Evolutionary conservation across 1,140 invertebrate genomes (phyloP).

Genomic region (Bombus picipes): DNA sequence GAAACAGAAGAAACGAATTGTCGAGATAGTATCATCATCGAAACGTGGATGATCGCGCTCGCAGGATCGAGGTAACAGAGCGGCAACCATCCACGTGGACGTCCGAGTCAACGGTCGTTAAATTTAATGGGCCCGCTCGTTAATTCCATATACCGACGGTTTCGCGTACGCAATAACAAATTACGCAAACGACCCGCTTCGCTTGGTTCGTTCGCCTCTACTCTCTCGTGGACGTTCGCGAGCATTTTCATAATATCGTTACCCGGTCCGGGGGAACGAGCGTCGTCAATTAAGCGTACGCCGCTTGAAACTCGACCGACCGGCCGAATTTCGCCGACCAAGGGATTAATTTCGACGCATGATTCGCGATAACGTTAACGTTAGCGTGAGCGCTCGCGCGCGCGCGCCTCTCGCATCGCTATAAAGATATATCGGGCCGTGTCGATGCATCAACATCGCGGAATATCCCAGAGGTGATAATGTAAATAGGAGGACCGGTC

Average conservation of each 20-base stretch:
- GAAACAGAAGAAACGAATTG: background rate
- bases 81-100: constrained; percentile 52
- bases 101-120: constrained; percentile 69
- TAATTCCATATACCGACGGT: constrained; percentile 62
- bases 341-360: constrained; percentile 44
- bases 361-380: constrained; percentile 31
- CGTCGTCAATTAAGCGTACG: constrained; percentile 45
- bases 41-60: constrained; percentile 16
- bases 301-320: constrained; percentile 28
- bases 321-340: constrained; percentile 40
- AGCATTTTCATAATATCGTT: constrained; percentile 60
- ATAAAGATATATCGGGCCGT: constrained; percentile 13
- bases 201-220: constrained; percentile 9
- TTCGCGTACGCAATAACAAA: constrained; percentile 68
- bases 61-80: constrained; percentile 26
- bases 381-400: background rate
- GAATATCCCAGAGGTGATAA: constrained; percentile 27
- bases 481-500: constrained; percentile 14
- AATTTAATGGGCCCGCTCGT: constrained; percentile 70
- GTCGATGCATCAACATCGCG: background rate
- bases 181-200: constrained; percentile 64
- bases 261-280: constrained; percentile 10
- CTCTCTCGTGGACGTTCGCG: constrained; percentile 20
- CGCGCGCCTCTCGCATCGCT: background rate
- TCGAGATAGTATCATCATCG: background rate